Evolutionary conservation across 2,797 vertebrate species (phyloP), one percentile per base, ranked within the genome.

Genomic region (Leuciscus waleckii): DNA sequence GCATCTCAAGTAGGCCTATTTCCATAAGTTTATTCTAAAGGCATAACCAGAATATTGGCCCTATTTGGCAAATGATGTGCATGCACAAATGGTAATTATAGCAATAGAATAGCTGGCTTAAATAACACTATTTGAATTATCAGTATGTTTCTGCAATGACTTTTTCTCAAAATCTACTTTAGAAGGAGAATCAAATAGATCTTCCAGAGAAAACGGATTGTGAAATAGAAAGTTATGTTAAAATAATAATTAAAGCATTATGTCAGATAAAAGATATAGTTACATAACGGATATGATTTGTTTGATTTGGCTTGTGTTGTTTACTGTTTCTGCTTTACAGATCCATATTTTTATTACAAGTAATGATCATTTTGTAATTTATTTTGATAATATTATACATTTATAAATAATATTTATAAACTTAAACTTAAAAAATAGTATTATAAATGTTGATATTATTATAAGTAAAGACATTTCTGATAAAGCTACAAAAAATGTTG

Each of bases 121-220:
- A 37, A 35, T 35, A 54, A 3, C 5, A 5, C 26, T 21, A 21
- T 74, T 71, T 70, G n/a, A 46, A 73, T 17, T 6, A 17, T 0
- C 0, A 26, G 10, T 73, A 49, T 29, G 29, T 49, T 29, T 29
- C 26, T 63, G 17, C 16, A 16, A 19, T 26, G 39, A 35, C 29
- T 54, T 75, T 75, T 49, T 54, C 5, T 35, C 73, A 39, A 43
- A 70, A 71, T 43, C 69, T 71, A n/a, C 54, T 19, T 41, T 58
- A 23, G 17, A 54, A 13, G 49, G 29, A 75, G 10, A 54, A 77
- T 26, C 21, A 77, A 39, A 16, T 11, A 46, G 4, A 71, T 43
- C 2, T 19, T 32, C 1, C 63, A 5, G 17, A 21, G 7, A 37
- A 19, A 37, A 43, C 7, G 26, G 5, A 21, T 51, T 51, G 17